phyloP scores from a whole-genome alignment of 1,140 invertebrate genomes.

The Conopomorpha cramerella region DNA sequence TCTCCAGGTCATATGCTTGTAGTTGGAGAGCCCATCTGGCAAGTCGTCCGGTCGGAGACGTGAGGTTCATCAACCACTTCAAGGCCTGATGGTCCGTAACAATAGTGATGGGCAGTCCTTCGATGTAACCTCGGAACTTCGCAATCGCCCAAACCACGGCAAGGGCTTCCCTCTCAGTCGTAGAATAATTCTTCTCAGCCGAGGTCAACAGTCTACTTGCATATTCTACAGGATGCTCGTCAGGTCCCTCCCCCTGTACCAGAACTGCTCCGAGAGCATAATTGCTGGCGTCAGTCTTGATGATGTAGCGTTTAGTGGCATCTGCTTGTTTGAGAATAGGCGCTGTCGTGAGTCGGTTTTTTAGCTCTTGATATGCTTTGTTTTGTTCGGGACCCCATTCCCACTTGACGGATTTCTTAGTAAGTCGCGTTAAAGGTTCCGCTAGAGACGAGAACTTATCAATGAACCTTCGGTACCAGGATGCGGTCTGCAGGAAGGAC shows the following conservation, averaged over 20 bases:
- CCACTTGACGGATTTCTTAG: too few species aligned
- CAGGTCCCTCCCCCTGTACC: too few species aligned
- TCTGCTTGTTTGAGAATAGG: constrained; percentile 11
- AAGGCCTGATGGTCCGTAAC: constrained; percentile 44
- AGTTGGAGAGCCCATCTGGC: constrained; percentile 40
- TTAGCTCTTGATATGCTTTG: constrained; percentile 6
- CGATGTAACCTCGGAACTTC: constrained; percentile 27
- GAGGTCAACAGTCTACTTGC: constrained; percentile 20
- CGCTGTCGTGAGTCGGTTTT: constrained; percentile 4
- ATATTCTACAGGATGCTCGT: too few species aligned
- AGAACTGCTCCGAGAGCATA: too few species aligned
- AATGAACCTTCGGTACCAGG: too few species aligned
- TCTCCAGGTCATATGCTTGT: constrained; percentile 25
- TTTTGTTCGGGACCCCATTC: constrained; percentile 6
- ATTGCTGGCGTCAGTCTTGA: too few species aligned
- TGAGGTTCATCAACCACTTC: constrained; percentile 37
- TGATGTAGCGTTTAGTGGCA: constrained; percentile 14
- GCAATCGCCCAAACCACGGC: too few species aligned
- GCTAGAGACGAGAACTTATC: too few species aligned
- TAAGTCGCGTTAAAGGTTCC: too few species aligned
- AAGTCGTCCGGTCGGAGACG: constrained; percentile 20
- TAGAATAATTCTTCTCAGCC: too few species aligned
- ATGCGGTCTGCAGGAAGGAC: too few species aligned
- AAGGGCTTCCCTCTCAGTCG: too few species aligned
- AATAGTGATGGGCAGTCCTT: constrained; percentile 12